Evolutionary conservation across 2,888 invertebrate genomes (phyloP).

Genomic region (Arge pagana): DNA sequence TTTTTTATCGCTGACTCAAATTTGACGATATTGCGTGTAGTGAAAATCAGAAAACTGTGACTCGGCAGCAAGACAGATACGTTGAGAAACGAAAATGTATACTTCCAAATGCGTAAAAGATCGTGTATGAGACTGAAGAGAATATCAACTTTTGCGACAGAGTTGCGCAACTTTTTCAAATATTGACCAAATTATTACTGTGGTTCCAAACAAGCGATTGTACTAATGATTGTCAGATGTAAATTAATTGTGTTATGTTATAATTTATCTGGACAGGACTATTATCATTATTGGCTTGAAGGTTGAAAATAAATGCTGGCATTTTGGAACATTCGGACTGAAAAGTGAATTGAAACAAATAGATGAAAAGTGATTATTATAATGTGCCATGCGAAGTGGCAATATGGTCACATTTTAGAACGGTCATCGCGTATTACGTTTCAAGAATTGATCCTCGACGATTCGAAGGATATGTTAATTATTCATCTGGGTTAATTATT

Average conservation of each 20-base stretch:
- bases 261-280: slow-evolving; percentile 32
- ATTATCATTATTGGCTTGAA: slow-evolving; percentile 28
- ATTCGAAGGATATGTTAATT: background rate
- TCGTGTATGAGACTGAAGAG: no score
- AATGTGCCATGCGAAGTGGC: slow-evolving; percentile 44
- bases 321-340: slow-evolving; percentile 40
- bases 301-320: slow-evolving; percentile 46
- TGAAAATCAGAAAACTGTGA: no score
- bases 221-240: slow-evolving; percentile 17
- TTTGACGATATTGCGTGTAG: no score
- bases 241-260: slow-evolving; percentile 16
- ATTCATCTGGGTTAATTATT: slow-evolving; percentile 4
- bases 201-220: slow-evolving; percentile 13
- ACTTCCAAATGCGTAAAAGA: no score
- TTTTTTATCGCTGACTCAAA: no score
- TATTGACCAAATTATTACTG: slow-evolving; percentile 1
- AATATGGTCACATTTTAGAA: slow-evolving; percentile 36
- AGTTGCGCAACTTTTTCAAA: background rate
- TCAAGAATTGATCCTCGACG: slow-evolving; percentile 1
- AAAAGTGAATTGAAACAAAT: no score
- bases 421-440: background rate
- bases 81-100: no score
- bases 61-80: no score
- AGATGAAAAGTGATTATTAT: slow-evolving; percentile 2
- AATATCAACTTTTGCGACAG: no score